Evolutionary conservation across 2,113 vertebrate genomes (phyloP).

Genomic region (Sinocyclocheilus anshuiensis): DNA sequence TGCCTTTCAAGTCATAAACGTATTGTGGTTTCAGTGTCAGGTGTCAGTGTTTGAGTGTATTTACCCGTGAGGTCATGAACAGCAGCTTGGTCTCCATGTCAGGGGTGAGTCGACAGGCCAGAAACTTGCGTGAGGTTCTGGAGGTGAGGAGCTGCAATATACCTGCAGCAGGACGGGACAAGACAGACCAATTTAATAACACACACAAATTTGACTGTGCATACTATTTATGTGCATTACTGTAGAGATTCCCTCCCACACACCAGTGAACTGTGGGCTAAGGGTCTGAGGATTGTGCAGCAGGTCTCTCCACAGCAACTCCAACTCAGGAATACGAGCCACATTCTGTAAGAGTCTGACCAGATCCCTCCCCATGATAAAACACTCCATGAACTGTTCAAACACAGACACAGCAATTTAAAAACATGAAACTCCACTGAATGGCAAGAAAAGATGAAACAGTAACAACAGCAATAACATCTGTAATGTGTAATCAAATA

Average conservation of each 20-base stretch:
- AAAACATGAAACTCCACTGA: not conserved
- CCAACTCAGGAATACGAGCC: conserved; percentile 92
- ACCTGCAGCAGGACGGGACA: conserved; percentile 68
- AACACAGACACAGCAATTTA: not conserved
- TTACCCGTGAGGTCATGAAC: conserved; percentile 96
- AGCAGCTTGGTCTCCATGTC: conserved; percentile 99
- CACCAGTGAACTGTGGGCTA: conserved; percentile 93
- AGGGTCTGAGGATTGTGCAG: conserved; percentile 91
- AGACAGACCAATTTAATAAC: not conserved
- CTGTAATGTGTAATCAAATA: not conserved
- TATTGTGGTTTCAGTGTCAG: not conserved
- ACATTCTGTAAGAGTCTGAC: conserved; percentile 94
- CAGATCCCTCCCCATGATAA: conserved; percentile 93
- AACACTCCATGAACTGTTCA: conserved; percentile 89
- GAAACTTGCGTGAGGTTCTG: conserved; percentile 92
- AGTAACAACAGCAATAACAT: not conserved
- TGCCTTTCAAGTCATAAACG: not conserved
- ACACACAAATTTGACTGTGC: not conserved
- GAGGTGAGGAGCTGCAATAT: conserved; percentile 92
- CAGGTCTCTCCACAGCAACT: conserved; percentile 93
- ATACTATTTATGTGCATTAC: not conserved
- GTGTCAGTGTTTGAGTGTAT: not conserved
- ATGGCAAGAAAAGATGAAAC: not conserved
- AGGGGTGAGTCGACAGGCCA: conserved; percentile 93
- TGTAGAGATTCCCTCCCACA: conserved; percentile 15